phyloP scores from a whole-genome alignment of 2,888 invertebrate species.

The Agriotes lineatus region DNA sequence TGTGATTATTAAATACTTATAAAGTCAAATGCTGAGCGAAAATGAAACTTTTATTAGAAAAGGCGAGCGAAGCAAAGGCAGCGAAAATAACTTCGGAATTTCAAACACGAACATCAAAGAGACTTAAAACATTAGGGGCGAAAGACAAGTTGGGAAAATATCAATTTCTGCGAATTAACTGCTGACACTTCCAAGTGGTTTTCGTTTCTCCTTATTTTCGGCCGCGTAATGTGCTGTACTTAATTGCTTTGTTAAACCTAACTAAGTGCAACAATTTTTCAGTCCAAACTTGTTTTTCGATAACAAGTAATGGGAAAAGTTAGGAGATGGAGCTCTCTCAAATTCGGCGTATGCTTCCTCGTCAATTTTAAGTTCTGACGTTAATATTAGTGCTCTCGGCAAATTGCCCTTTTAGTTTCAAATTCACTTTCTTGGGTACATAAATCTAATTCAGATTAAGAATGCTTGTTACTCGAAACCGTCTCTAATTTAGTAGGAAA shows the following conservation, averaged over 20 bases:
- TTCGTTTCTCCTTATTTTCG: background rate
- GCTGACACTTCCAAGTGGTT: slow-evolving; percentile 13
- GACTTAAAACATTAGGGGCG: slow-evolving; percentile 13
- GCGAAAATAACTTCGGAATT: slow-evolving; percentile 9
- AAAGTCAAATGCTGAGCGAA: background rate
- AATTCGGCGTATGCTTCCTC: too few relatives aligned
- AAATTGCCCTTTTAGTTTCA: background rate
- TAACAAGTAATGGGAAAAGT: too few relatives aligned
- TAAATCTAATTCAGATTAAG: slow-evolving; percentile 11
- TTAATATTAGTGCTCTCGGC: background rate
- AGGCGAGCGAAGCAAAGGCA: background rate
- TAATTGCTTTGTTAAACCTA: background rate
- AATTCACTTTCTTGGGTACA: background rate
- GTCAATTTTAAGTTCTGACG: slow-evolving; percentile 6
- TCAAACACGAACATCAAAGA: slow-evolving; percentile 8
- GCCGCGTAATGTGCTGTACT: background rate
- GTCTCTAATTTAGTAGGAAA: slow-evolving; percentile 5
- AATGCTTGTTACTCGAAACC: slow-evolving; percentile 8
- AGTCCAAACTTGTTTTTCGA: too few relatives aligned
- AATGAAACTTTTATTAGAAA: slow-evolving; percentile 4
- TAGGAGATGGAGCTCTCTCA: too few relatives aligned
- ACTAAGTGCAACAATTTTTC: too few relatives aligned
- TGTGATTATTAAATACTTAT: slow-evolving; percentile 1
- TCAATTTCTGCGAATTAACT: slow-evolving; percentile 12
- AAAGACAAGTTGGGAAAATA: slow-evolving; percentile 12